Evolutionary conservation across 2,797 vertebrate species (phyloP).

Genomic region (Orientallactaga sibirica): DNA sequence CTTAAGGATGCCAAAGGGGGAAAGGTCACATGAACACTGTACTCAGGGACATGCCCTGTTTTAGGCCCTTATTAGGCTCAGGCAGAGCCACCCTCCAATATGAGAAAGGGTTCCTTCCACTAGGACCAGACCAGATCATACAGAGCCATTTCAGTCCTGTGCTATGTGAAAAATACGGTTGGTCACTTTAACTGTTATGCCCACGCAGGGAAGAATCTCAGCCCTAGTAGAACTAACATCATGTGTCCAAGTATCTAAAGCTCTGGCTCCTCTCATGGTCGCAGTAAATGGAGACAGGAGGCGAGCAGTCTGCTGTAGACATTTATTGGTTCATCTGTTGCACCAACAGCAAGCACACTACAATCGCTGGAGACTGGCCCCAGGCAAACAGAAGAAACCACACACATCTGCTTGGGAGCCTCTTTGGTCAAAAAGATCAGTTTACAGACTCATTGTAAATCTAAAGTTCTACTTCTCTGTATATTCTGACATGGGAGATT

Average conservation of each 20-base stretch:
- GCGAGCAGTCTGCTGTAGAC: slow-evolving; percentile 53
- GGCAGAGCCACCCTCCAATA: neutral
- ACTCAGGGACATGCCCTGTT: neutral
- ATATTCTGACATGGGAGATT: neutral
- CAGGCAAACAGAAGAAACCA: slow-evolving; percentile 51
- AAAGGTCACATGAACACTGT: neutral
- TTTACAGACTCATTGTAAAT: neutral
- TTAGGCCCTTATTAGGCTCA: neutral
- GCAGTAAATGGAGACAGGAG: slow-evolving; percentile 39
- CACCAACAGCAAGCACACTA: neutral
- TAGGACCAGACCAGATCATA: neutral
- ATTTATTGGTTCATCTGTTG: slow-evolving; percentile 80
- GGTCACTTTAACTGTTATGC: neutral
- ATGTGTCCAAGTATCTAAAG: neutral
- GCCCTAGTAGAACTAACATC: neutral
- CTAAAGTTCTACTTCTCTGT: neutral
- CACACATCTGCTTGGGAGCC: neutral
- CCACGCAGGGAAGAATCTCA: neutral
- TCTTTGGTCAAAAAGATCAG: slow-evolving; percentile 22
- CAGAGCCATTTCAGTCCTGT: neutral
- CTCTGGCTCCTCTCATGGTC: neutral
- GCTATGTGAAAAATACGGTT: neutral
- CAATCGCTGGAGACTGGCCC: slow-evolving; percentile 35
- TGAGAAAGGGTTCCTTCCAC: neutral
- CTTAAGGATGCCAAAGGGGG: neutral